phyloP scores from a whole-genome alignment of 2,113 vertebrate genomes.

The Callaeas wilsoni region DNA sequence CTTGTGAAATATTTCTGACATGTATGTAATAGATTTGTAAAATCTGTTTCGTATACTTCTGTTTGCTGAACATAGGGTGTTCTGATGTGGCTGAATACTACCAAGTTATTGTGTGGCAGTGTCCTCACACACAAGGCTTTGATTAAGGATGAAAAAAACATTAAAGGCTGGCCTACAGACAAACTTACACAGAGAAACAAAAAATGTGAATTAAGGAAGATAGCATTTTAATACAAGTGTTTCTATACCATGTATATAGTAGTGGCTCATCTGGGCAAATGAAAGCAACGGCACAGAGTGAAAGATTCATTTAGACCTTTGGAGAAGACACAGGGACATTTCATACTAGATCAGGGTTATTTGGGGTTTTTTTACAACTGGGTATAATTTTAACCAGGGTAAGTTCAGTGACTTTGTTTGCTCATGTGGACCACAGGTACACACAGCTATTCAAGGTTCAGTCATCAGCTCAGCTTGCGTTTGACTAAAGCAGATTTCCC shows the following conservation, averaged over 20 bases:
- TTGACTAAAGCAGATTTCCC: background rate
- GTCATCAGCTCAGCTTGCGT: background rate
- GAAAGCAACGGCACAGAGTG: background rate
- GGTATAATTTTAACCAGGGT: background rate
- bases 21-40: constrained; percentile 21
- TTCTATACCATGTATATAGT: background rate
- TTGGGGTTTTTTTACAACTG: background rate
- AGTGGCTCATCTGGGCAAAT: background rate
- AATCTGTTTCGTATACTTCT: background rate
- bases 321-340: background rate
- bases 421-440: background rate
- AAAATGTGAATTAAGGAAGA: background rate
- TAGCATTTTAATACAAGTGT: background rate
- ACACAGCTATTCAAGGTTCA: background rate
- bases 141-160: constrained; percentile 19
- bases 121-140: constrained; percentile 40
- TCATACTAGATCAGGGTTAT: background rate
- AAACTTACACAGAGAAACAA: background rate
- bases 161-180: background rate
- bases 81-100: constrained; percentile 37
- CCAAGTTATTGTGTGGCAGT: background rate
- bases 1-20: background rate
- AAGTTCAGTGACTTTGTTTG: background rate
- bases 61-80: background rate
- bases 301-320: background rate